Conservation (phyloP, 2,888 invertebrate genomes). For the Phania funesta region DNA sequence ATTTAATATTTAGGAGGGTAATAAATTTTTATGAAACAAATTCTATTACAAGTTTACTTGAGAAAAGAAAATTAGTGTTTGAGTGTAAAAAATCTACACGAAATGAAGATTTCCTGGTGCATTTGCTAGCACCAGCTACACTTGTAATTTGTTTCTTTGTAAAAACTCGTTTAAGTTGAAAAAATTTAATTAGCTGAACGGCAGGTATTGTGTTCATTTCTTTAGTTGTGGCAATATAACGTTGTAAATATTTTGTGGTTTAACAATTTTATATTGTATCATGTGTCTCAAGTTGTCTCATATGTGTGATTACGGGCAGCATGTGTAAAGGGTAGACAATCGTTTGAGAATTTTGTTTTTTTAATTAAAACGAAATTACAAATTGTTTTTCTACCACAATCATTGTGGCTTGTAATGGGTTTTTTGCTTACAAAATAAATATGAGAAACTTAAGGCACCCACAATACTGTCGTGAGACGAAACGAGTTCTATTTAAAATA, state of each 20-base stretch:
- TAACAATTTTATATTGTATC: conserved; percentile 52
- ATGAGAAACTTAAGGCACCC: too few species aligned
- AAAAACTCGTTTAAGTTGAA: background rate
- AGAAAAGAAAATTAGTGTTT: conserved; percentile 17
- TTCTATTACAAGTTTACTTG: background rate
- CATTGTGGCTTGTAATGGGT: too few species aligned
- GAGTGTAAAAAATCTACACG: conserved; percentile 4
- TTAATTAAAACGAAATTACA: too few species aligned
- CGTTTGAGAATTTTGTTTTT: too few species aligned
- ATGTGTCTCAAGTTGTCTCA: background rate
- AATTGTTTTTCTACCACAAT: too few species aligned
- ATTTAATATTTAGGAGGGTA: background rate
- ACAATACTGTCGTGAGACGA: too few species aligned
- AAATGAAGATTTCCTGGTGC: conserved; percentile 43
- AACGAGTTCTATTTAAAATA: too few species aligned
- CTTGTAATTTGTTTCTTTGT: background rate
- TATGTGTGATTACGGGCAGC: background rate
- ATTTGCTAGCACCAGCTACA: background rate
- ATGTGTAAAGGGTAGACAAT: too few species aligned
- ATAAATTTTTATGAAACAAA: too few species aligned
- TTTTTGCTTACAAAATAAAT: too few species aligned
- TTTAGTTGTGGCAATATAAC: conserved; percentile 36
- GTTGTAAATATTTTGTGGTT: conserved; percentile 58
- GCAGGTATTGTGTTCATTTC: conserved; percentile 38
- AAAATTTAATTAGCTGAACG: conserved; percentile 48